phyloP scores from a whole-genome alignment of 2,888 invertebrate genomes.

The Mechanitis messenoides region DNA sequence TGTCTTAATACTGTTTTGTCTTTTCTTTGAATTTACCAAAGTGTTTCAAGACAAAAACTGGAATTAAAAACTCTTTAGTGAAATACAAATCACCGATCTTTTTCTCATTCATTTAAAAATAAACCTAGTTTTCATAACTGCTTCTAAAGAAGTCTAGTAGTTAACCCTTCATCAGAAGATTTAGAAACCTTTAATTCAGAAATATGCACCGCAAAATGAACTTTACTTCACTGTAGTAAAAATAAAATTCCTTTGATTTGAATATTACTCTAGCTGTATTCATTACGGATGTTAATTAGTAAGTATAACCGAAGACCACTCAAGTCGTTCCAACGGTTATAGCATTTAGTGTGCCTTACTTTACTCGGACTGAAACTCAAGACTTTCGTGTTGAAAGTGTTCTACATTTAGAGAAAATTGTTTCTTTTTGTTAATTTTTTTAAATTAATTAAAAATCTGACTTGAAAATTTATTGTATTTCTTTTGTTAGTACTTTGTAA shows the following conservation, averaged over 20 bases:
- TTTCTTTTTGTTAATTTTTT: background rate
- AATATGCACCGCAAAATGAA: background rate
- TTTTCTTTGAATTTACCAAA: no score
- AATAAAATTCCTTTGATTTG: background rate
- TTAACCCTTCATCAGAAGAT: conserved; percentile 4
- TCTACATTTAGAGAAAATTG: conserved; percentile 16
- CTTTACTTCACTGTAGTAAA: background rate
- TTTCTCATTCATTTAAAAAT: background rate
- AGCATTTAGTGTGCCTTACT: conserved; percentile 20
- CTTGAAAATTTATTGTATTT: no score
- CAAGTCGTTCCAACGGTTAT: conserved; percentile 25
- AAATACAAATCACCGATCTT: no score
- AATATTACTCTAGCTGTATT: conserved; percentile 5
- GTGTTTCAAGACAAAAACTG: no score
- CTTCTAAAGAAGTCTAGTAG: background rate
- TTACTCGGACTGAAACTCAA: conserved; percentile 7
- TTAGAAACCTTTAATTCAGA: background rate
- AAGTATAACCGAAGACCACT: conserved; percentile 30
- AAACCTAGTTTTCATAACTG: background rate
- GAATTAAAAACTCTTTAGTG: no score
- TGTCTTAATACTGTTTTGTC: no score
- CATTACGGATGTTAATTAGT: conserved; percentile 30
- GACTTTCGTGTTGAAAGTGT: conserved; percentile 13
- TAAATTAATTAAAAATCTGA: no score
- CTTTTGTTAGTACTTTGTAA: no score